These are phyloP conservation scores for Germaria angustata DNA, from an alignment of 2,888 invertebrate genomes.

Conservation along the genomic window DNA sequence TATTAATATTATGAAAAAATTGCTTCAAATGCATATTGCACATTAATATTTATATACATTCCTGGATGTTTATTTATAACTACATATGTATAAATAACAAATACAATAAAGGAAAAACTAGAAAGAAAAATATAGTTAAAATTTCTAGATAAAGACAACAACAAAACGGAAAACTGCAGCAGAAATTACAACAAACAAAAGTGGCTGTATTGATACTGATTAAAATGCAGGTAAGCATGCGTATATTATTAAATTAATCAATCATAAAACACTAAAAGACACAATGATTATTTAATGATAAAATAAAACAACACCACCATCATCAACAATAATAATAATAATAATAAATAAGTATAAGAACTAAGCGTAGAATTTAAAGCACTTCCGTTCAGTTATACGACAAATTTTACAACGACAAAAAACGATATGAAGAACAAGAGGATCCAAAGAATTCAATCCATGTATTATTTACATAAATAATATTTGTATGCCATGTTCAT, in stretches of 20 bases:
- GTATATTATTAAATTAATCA: slow-evolving; percentile 65
- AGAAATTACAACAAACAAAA: slow-evolving; percentile 7
- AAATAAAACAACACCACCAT: slow-evolving; percentile 40
- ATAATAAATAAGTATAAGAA: too few species aligned
- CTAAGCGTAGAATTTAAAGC: slow-evolving; percentile 59
- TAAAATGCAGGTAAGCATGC: slow-evolving; percentile 64
- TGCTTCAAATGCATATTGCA: background rate
- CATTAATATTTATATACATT: too few species aligned
- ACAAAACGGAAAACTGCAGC: slow-evolving; percentile 4
- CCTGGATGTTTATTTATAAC: background rate
- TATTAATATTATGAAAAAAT: background rate
- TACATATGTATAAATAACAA: background rate
- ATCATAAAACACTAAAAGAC: slow-evolving; percentile 63
- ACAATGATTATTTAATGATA: slow-evolving; percentile 57
- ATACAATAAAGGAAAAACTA: background rate
- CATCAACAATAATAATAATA: slow-evolving; percentile 10
- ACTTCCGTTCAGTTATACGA: slow-evolving; percentile 55
- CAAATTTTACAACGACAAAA: background rate
- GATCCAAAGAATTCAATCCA: background rate
- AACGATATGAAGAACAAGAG: background rate
- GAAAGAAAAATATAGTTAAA: slow-evolving; percentile 6
- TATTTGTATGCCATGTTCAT: slow-evolving; percentile 23
- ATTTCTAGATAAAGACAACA: slow-evolving; percentile 27
- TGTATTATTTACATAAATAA: slow-evolving; percentile 58
- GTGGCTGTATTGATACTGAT: slow-evolving; percentile 23